Evolutionary conservation across 2,888 invertebrate genomes (phyloP).

Genomic region (Mythimna loreyi): DNA sequence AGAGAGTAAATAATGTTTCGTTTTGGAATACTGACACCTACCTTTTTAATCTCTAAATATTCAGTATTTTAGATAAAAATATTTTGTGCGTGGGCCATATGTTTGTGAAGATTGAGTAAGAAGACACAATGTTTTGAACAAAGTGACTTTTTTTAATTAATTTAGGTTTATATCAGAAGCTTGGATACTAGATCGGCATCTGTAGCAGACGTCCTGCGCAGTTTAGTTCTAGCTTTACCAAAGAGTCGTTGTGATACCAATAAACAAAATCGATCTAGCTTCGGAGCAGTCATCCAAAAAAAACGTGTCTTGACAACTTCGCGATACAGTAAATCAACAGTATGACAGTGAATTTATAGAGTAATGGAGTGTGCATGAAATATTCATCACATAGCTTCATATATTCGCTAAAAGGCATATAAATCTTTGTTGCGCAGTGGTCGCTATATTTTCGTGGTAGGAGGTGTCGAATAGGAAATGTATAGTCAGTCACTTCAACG

Average conservation of each 20-base stretch:
- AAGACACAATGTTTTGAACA: not conserved
- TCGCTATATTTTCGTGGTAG: slow-evolving; percentile 43
- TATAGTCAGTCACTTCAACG: slow-evolving; percentile 36
- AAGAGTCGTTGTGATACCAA: slow-evolving; percentile 5
- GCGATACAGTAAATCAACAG: slow-evolving; percentile 32
- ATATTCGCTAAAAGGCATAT: slow-evolving; percentile 52
- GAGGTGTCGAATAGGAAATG: slow-evolving; percentile 44
- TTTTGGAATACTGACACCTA: no score
- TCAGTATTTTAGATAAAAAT: no score
- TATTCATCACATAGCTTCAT: slow-evolving; percentile 43
- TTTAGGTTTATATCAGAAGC: no score
- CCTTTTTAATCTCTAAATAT: no score
- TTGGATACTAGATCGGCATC: no score
- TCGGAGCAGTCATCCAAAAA: slow-evolving; percentile 5
- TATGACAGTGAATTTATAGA: slow-evolving; percentile 57
- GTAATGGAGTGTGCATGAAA: slow-evolving; percentile 57
- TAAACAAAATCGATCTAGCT: slow-evolving; percentile 1
- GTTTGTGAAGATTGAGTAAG: not conserved
- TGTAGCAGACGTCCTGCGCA: no score
- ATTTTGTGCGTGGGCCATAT: not conserved
- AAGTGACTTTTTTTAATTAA: no score
- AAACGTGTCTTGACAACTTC: slow-evolving; percentile 8
- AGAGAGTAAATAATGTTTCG: no score
- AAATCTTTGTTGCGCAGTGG: slow-evolving; percentile 46
- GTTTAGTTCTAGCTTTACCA: no score